Conservation (phyloP, 2,113 vertebrate species). For the Limnothrissa miodon region DNA sequence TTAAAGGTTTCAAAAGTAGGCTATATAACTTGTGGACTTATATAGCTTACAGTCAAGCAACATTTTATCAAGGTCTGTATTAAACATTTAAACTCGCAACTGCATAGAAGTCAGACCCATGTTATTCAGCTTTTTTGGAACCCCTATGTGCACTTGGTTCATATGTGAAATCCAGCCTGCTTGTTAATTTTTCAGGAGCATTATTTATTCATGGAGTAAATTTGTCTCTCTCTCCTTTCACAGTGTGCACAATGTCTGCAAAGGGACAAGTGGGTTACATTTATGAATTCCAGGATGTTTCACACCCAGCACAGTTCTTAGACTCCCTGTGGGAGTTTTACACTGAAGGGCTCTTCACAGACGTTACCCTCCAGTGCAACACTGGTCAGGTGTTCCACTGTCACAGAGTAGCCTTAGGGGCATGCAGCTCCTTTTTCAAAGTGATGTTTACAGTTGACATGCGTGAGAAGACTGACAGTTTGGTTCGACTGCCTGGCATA, state of each 20-base stretch:
- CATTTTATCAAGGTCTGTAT: not conserved
- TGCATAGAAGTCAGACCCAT: not conserved
- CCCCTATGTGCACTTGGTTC: not conserved
- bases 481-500: slow-evolving; percentile 82
- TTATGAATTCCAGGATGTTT: slow-evolving; percentile 78
- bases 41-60: too few relatives aligned
- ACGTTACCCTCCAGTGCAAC: slow-evolving; percentile 82
- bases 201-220: slow-evolving; percentile 3
- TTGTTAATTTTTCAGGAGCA: slow-evolving; percentile 13
- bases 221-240: not conserved
- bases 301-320: slow-evolving; percentile 80
- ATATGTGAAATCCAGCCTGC: not conserved
- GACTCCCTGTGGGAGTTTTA: slow-evolving; percentile 85
- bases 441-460: slow-evolving; percentile 98
- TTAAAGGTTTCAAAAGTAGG: too few relatives aligned
- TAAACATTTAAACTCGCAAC: not conserved
- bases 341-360: slow-evolving; percentile 83
- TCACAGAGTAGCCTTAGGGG: slow-evolving; percentile 87
- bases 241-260: slow-evolving; percentile 78
- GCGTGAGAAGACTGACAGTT: slow-evolving; percentile 84
- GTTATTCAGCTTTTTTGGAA: too few relatives aligned
- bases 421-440: slow-evolving; percentile 89
- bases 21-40: too few relatives aligned
- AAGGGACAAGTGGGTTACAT: slow-evolving; percentile 74
- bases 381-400: slow-evolving; percentile 85